phyloP scores from a whole-genome alignment of 2,797 vertebrate species.

The Orientallactaga sibirica region DNA sequence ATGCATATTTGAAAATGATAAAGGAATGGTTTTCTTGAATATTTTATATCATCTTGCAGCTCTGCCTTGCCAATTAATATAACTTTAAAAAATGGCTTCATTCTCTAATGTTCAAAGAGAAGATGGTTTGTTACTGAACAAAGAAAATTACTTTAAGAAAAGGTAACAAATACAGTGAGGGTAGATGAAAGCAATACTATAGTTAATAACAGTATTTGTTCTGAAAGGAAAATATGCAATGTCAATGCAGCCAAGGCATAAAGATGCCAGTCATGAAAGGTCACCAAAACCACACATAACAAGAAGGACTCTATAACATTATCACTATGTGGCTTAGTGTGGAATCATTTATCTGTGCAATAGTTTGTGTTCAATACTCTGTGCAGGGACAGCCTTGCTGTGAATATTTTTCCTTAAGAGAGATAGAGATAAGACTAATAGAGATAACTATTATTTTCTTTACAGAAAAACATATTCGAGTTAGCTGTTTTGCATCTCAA shows the following conservation, averaged over 20 bases:
- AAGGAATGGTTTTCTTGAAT: neutral
- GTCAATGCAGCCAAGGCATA: neutral
- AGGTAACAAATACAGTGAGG: neutral
- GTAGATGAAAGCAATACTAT: neutral
- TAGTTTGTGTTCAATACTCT: neutral
- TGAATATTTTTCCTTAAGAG: neutral
- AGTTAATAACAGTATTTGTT: neutral
- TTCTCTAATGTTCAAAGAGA: neutral
- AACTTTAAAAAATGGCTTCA: neutral
- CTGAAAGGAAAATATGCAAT: neutral
- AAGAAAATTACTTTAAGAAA: neutral
- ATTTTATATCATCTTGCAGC: neutral
- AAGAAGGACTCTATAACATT: neutral
- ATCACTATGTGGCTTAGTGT: neutral
- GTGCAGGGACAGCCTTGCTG: neutral
- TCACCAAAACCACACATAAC: neutral
- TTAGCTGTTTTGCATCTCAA: neutral
- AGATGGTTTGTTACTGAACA: neutral
- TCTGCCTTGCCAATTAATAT: neutral
- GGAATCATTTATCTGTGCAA: neutral
- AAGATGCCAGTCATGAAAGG: neutral
- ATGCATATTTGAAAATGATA: conserved; percentile 17
- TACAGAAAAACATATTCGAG: neutral
- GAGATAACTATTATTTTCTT: neutral
- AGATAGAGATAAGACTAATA: neutral